Evolutionary conservation across 2,113 vertebrate species (phyloP).

Genomic region (Myocastor coypus): DNA sequence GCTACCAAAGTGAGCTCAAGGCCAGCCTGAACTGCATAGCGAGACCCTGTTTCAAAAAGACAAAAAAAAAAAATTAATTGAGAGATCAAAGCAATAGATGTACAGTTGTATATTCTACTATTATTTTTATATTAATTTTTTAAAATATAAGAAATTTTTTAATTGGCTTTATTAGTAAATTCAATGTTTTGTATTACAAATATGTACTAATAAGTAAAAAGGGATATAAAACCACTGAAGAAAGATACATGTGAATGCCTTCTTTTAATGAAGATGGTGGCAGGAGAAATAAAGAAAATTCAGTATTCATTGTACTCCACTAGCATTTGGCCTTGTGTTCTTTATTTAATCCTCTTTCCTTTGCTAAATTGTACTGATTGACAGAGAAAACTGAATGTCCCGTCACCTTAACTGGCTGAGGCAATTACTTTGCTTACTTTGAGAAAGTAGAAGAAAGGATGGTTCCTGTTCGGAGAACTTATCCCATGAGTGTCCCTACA

Average conservation of each 20-base stretch:
- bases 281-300: conserved; percentile 25
- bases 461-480: conserved; percentile 33
- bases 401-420: neutral
- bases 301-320: neutral
- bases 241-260: neutral
- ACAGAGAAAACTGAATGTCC: neutral
- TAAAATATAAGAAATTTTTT: conserved; percentile 24
- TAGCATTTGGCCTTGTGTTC: neutral
- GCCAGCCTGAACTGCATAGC: no score
- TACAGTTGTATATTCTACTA: neutral
- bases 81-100: neutral
- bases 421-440: neutral
- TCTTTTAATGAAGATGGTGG: neutral
- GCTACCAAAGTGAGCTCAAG: no score
- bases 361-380: neutral
- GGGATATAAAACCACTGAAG: neutral
- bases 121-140: neutral
- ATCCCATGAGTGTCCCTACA: neutral
- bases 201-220: neutral
- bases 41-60: no score
- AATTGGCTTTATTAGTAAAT: neutral
- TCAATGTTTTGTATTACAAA: neutral
- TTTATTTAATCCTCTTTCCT: neutral
- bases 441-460: neutral
- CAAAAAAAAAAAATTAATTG: no score